These are phyloP conservation scores for Melanostigma gelatinosum DNA, from an alignment of 2,113 vertebrate species.

Conservation along the genomic window DNA sequence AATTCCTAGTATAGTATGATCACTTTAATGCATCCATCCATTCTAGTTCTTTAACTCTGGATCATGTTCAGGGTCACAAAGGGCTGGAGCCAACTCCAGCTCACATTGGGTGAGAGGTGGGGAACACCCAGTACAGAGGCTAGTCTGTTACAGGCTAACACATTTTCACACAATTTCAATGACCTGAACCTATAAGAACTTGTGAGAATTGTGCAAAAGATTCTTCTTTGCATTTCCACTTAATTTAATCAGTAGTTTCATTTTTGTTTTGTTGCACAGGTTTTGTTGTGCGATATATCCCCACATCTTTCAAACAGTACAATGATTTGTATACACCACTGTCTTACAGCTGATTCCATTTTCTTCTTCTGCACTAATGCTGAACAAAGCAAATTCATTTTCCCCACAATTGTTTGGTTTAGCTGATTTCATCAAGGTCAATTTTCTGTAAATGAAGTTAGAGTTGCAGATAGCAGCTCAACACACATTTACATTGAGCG, in stretches of 20 bases:
- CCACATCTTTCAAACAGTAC: not conserved
- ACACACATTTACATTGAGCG: slow-evolving; percentile 91
- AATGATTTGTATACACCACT: not conserved
- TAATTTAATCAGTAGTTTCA: not conserved
- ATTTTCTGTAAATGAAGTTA: not conserved
- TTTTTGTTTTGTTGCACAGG: not conserved
- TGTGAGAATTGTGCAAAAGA: not conserved
- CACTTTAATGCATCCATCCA: not conserved
- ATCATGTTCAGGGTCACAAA: not conserved
- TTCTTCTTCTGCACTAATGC: not conserved
- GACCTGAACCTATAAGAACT: not conserved
- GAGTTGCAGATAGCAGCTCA: slow-evolving; percentile 68
- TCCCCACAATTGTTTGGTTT: not conserved
- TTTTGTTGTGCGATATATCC: not conserved
- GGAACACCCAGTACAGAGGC: not conserved
- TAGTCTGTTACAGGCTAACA: not conserved
- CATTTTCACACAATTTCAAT: not conserved
- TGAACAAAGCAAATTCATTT: no score
- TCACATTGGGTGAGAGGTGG: not conserved
- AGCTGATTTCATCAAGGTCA: not conserved
- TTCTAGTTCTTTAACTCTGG: not conserved
- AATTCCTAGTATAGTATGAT: no score
- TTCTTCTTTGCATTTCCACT: not conserved
- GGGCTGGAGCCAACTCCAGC: not conserved
- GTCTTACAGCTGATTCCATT: not conserved